Evolutionary conservation across 2,113 vertebrate genomes (phyloP).

Genomic region (Tachuris rubrigastra): DNA sequence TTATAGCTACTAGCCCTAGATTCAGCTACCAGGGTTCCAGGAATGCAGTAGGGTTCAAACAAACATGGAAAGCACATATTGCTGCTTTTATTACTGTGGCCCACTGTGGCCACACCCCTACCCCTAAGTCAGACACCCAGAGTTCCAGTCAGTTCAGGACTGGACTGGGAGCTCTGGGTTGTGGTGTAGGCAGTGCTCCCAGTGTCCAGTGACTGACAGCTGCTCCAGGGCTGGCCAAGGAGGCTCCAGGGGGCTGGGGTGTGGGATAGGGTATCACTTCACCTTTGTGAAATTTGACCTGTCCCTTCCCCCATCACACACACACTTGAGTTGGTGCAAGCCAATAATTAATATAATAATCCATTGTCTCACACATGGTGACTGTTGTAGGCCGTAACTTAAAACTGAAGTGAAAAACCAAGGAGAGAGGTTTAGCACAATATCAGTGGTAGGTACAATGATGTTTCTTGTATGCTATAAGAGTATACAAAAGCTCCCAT

Average conservation of each 20-base stretch:
- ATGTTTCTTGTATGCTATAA: not conserved
- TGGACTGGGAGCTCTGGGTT: not conserved
- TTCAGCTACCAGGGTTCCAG: not conserved
- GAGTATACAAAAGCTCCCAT: rapidly evolving
- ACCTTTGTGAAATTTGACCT: not conserved
- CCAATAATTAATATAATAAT: not conserved
- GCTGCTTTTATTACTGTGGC: not conserved
- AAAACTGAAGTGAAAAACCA: not conserved
- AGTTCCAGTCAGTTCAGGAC: no score
- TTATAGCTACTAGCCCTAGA: not conserved
- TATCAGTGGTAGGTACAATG: not conserved
- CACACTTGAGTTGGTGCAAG: not conserved
- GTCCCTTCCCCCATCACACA: not conserved
- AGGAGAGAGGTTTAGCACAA: not conserved
- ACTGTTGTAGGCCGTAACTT: not conserved
- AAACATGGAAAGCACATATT: not conserved
- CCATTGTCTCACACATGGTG: not conserved
- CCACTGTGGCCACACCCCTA: not conserved
- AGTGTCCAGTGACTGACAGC: not conserved
- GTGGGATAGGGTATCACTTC: not conserved
- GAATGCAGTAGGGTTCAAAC: not conserved
- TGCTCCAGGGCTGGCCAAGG: not conserved
- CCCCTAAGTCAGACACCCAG: not conserved
- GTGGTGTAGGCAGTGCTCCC: not conserved
- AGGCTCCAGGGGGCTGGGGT: not conserved